Evolutionary conservation across 2,797 vertebrate species (phyloP).

Genomic region (Sebastes trivittatus): DNA sequence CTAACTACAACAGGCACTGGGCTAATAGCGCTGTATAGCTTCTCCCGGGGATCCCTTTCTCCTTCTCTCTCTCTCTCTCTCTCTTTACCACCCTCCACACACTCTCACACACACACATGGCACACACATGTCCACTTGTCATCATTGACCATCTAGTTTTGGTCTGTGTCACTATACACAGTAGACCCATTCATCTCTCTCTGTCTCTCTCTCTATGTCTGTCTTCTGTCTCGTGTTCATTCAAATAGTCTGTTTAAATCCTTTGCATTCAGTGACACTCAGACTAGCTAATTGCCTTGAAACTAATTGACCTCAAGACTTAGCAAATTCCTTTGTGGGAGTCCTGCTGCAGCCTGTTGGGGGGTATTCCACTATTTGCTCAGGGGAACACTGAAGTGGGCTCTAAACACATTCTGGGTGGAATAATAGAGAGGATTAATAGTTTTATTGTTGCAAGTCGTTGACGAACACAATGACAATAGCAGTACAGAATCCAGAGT

Average conservation of each 20-base stretch:
- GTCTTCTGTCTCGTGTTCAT: neutral
- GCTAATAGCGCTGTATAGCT: conserved; percentile 13
- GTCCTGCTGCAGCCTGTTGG: neutral
- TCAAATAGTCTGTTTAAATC: neutral
- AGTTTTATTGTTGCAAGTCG: neutral
- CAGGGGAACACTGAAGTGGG: neutral
- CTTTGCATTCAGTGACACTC: conserved; percentile 11
- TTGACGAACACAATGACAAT: neutral
- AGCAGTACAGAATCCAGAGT: neutral
- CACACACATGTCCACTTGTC: neutral
- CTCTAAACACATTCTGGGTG: neutral
- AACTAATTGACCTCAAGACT: conserved; percentile 18
- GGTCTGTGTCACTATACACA: conserved; percentile 3
- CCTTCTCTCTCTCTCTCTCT: neutral
- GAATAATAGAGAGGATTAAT: neutral
- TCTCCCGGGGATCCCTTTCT: neutral
- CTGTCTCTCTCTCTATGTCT: neutral
- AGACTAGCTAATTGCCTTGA: conserved; percentile 19
- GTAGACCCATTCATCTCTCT: conserved; percentile 1
- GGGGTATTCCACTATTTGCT: neutral
- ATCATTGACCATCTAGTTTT: neutral
- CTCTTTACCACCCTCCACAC: neutral
- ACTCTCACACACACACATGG: neutral
- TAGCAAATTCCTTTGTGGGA: neutral
- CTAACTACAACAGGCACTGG: conserved; percentile 20